A percentile compares a stretch with the other conserved stretches of the same genome.
phyloP scores from a whole-genome alignment of 1,140 invertebrate species.

The silkworm (Bombyx mori) region ASM3026992v2 NC_085110.1:11264001-11264500 shows the following conservation, averaged over 20 bases:
- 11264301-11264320: conserved; percentile 54
- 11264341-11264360: conserved; percentile 74
- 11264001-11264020: conserved; percentile 19
- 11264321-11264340: conserved; percentile 57
- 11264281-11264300: conserved; percentile 51
- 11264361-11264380: conserved; percentile 91
- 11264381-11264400: conserved; percentile 77
- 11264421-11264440: conserved; percentile 87
- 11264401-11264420: conserved; percentile 73
- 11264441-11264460: conserved; percentile 74
- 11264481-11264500: conserved; percentile 74
- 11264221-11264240: conserved; percentile 67
- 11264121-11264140: conserved; percentile 50
- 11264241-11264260: conserved; percentile 70
- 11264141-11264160: conserved; percentile 58
- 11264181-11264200: conserved; percentile 71
- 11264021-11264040: conserved; percentile 7
- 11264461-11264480: conserved; percentile 70
- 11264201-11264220: conserved; percentile 67
- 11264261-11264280: conserved; percentile 69
- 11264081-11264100: conserved; percentile 49
- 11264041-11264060: no score
- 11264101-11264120: conserved; percentile 41
- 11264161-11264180: conserved; percentile 71
- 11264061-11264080: background rate